Conservation (phyloP, 1,140 invertebrate species). For the Megalonaias nervosa region DNA sequence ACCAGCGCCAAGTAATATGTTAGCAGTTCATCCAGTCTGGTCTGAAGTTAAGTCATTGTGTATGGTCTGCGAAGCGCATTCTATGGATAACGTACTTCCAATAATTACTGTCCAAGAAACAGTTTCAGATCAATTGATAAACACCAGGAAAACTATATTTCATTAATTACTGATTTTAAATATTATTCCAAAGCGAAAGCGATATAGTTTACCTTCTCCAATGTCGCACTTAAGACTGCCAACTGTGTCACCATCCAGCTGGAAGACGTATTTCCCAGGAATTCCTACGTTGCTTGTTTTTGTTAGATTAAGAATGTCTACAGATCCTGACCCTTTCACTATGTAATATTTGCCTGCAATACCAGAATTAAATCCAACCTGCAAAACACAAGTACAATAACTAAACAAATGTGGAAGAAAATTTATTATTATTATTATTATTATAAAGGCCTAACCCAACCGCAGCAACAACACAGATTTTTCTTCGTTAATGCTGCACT, state of each 20-base stretch:
- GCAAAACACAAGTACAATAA: slow-evolving; percentile 4
- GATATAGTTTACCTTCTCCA: slow-evolving; percentile 1
- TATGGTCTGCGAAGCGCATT: too few relatives aligned
- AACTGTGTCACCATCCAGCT: slow-evolving; percentile 7
- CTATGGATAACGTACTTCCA: too few relatives aligned
- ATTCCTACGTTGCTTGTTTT: slow-evolving; percentile 9
- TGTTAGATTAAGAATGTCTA: slow-evolving; percentile 6
- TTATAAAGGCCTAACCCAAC: too few relatives aligned
- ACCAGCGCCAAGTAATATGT: too few relatives aligned
- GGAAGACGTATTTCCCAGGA: slow-evolving; percentile 26
- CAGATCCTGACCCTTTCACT: slow-evolving; percentile 12
- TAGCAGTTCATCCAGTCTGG: too few relatives aligned
- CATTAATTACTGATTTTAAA: background rate
- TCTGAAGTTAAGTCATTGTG: too few relatives aligned
- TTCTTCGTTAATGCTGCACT: too few relatives aligned
- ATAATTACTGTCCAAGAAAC: too few relatives aligned
- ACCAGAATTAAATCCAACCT: slow-evolving; percentile 32
- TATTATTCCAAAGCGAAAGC: background rate
- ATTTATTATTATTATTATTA: background rate
- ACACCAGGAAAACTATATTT: too few relatives aligned
- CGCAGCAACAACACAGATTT: too few relatives aligned
- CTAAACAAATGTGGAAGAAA: background rate
- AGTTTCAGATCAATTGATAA: too few relatives aligned
- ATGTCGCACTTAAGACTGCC: slow-evolving; percentile 15
- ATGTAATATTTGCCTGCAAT: slow-evolving; percentile 6